Base-by-base conservation (phyloP, 2,888 invertebrate genomes). In the Drosophila infuscata region DNA sequence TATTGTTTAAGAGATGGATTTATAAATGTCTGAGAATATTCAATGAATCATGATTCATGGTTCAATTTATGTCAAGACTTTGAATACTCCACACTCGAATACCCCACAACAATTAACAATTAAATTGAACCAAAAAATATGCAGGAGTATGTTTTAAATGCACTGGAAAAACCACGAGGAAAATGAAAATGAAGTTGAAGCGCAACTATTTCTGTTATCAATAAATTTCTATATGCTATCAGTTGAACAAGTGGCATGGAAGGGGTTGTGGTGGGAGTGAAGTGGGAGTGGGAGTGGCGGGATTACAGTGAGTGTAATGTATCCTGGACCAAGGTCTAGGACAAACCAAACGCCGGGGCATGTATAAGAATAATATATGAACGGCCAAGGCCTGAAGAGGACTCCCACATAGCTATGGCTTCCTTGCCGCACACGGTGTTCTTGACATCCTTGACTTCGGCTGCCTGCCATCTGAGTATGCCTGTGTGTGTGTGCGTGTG, bases 331-430 rank as follows among this genome's bases (percentile, higher is more conserved):
- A 41, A 56, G 61, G 46, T 56, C 41, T 25, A 36, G 32, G 6
- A 15, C 57, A 38, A 46, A 8, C 25, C 25, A 7, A 58, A 54
- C 54, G 56, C 54, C 65, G 46, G 62, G 71, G 66, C 65, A 63
- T 63, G 46, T 35, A 38, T 6, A 38, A 63, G 63, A 76, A 64
- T 61, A 67, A 76, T 72, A 5, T 25, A 60, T 76, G 41, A 57
- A 63, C 64, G 71, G 63, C 60, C 59, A 53, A 41, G 38, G 46
- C 30, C 52, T 53, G 61, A 54, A 53, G 36, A 59, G 35, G 56
- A 41, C 46, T 41, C 74, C 74, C 59, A 74, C 74, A 53, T 60
- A 53, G 41, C 20, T 30, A 11, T 30, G 36, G 11, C 29, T 17
- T 51, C 25, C 54, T 36, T 36, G 32, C 17, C 43, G 32, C 36